Evolutionary conservation across 2,113 vertebrate genomes (phyloP).

Genomic region (Nerophis ophidion): DNA sequence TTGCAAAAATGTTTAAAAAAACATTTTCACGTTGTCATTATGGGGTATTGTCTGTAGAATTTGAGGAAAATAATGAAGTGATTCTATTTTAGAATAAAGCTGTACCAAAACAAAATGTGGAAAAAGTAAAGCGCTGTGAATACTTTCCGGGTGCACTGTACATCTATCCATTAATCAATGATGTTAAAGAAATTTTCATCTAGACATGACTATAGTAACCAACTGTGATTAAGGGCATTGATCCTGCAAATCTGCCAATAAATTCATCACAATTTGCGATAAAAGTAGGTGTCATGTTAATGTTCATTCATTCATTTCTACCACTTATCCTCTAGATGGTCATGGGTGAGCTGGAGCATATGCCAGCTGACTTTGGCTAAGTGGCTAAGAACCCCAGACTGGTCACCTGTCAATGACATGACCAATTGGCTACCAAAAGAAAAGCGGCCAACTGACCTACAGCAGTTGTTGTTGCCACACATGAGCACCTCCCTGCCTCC

Average conservation of each 20-base stretch:
- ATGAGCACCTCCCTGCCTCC: conserved; percentile 95
- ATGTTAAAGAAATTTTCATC: too few relatives aligned
- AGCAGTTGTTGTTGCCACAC: conserved; percentile 99
- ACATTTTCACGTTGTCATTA: too few relatives aligned
- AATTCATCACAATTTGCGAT: conserved; percentile 13
- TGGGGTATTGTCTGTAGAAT: too few relatives aligned
- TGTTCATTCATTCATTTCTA: conserved; percentile 12
- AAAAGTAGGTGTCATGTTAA: conserved; percentile 17
- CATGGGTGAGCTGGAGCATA: not conserved
- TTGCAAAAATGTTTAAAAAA: too few relatives aligned
- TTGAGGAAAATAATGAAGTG: too few relatives aligned
- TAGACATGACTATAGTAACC: conserved; percentile 10
- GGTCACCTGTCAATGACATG: too few relatives aligned
- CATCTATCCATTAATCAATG: too few relatives aligned
- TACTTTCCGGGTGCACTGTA: too few relatives aligned
- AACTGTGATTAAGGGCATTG: conserved; percentile 19
- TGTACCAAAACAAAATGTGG: too few relatives aligned
- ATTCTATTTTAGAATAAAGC: too few relatives aligned
- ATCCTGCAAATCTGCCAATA: conserved; percentile 14
- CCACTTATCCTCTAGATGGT: too few relatives aligned
- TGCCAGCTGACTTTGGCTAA: not conserved
- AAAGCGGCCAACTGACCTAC: conserved; percentile 73
- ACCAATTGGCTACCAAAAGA: not conserved
- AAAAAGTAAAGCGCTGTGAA: too few relatives aligned
- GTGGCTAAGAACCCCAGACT: not conserved